Conservation (phyloP, 2,888 invertebrate species). For the Drosophila lacicola region DNA sequence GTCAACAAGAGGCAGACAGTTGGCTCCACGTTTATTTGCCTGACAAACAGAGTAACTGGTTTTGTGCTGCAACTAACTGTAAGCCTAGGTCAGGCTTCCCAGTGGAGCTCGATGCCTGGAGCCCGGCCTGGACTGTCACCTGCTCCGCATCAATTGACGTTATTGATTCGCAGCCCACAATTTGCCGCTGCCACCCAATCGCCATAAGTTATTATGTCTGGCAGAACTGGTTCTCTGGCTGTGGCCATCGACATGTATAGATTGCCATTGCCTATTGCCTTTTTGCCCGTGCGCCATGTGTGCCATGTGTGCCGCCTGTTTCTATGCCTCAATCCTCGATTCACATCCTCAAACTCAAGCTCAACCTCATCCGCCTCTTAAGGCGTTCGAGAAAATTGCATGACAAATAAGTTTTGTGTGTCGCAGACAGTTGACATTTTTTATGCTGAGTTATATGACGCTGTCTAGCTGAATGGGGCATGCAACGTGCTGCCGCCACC, state of each 20-base stretch:
- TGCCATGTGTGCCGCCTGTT: conserved; percentile 47
- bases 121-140: conserved; percentile 56
- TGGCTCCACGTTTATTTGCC: conserved; percentile 38
- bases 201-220: conserved; percentile 78
- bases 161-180: conserved; percentile 76
- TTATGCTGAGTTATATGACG: conserved; percentile 73
- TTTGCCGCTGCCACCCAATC: conserved; percentile 70
- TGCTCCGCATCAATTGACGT: conserved; percentile 68
- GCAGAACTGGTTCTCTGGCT: conserved; percentile 62
- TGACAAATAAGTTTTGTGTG: conserved; percentile 79
- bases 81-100: conserved; percentile 49
- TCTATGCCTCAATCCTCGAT: conserved; percentile 27
- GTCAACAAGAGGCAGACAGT: conserved; percentile 42
- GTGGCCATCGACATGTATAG: conserved; percentile 63
- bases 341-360: conserved; percentile 2
- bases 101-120: conserved; percentile 13
- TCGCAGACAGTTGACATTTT: conserved; percentile 79
- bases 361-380: conserved; percentile 53
- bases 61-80: conserved; percentile 62
- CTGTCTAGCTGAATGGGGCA: conserved; percentile 56
- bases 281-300: conserved; percentile 37
- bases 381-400: conserved; percentile 77
- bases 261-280: conserved; percentile 60
- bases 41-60: conserved; percentile 56
- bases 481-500: conserved; percentile 32